Base-by-base conservation (phyloP, 2,113 vertebrate genomes). In the Notothenia coriiceps region DNA sequence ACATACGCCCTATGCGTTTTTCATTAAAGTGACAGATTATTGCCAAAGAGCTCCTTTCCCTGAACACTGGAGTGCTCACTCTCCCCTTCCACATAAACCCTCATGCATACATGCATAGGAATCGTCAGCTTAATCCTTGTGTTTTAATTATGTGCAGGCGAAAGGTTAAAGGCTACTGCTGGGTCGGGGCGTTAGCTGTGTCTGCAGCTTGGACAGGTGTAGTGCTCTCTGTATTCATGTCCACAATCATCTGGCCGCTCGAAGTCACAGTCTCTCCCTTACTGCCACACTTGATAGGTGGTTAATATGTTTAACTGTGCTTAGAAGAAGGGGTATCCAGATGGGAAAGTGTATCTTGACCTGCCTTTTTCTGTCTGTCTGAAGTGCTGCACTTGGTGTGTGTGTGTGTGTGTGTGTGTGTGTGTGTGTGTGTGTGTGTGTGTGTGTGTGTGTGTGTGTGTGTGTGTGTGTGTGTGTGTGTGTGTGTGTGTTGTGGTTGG, bases 1-100 rank as follows among this genome's bases (percentile, higher is more conserved):
- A 90, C 83, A 77, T 85, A 73, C 59, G 3, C 73, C 70, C 74
- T 3, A 20, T 77, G 61, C 69, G 57, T 78, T 90, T 94, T 95
- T 93, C 91, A 93, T 94, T 94, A 93, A 72, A 84, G 84, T 94
- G 93, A 93, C 84, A 86, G 86, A 93, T 94, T 89, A 84, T 93
- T 77, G 83, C 81, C 72, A 61, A 77, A 79, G 77, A 79, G 83
- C 79, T 69, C 85, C 81, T 85, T 74, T 89, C 84, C 70, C 78
- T 74, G 63, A 88, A 86, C 73, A 78, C 57, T 40, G 50, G 59
- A 62, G 33, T 82, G 75, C 78, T 85, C 82, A 54, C 77, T 74
- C 75, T 66, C 54, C 55, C 25, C 49, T 79, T 79, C 56, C 49
- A 64, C 59, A 64, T 63, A 83, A 70, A 71, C 17, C 15, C 73